A percentile compares a stretch with the other conserved stretches of the same genome.
Conservation (phyloP, 2,888 invertebrate genomes). For the Nomada hirtipes region DNA sequence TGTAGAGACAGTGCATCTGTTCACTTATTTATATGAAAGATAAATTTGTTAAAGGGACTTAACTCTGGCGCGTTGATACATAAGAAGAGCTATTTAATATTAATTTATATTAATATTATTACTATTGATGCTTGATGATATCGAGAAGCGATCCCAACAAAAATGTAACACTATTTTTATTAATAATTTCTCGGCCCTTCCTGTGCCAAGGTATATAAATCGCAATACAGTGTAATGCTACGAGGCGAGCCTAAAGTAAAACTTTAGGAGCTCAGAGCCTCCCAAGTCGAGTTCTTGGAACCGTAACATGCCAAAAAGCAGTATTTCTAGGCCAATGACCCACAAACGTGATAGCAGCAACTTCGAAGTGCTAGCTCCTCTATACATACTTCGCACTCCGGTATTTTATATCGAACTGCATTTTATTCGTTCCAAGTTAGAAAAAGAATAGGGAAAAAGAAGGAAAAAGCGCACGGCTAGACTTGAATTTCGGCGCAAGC, state of each 20-base stretch:
- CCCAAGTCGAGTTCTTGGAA: neutral
- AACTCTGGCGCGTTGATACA: neutral
- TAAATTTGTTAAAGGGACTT: constrained; percentile 15
- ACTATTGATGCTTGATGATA: neutral
- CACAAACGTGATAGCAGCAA: constrained; percentile 19
- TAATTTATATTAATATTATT: no score
- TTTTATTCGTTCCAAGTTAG: neutral
- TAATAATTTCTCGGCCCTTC: no score
- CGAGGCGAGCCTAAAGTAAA: neutral
- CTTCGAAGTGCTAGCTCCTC: neutral
- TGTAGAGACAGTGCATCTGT: no score
- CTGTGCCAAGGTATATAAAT: no score
- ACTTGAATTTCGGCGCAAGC: neutral
- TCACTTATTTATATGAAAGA: neutral
- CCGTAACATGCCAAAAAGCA: constrained; percentile 18
- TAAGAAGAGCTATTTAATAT: neutral
- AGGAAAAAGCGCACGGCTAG: no score
- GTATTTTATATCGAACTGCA: neutral
- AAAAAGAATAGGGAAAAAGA: neutral
- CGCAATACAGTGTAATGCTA: no score
- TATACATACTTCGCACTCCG: neutral
- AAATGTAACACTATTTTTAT: no score
- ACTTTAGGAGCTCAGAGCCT: neutral
- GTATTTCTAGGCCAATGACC: constrained; percentile 21
- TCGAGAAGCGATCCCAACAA: neutral